A percentile compares a stretch with the other conserved stretches of the same genome.
Evolutionary conservation across 2,888 invertebrate genomes (phyloP).

Genomic region (Choristoneura rosaceana): DNA sequence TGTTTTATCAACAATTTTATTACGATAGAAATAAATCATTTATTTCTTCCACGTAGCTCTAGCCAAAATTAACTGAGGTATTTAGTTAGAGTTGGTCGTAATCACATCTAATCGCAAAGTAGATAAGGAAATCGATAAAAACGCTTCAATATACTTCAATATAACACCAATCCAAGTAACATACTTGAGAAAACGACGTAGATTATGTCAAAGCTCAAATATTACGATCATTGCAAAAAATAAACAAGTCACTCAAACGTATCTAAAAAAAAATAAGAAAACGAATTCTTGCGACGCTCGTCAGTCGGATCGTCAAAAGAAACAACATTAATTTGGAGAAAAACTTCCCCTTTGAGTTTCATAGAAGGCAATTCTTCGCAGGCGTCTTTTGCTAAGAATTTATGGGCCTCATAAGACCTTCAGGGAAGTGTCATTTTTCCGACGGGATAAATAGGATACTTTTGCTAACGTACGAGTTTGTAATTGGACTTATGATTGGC

Average conservation of each 20-base stretch:
- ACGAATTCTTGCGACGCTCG: slow-evolving; percentile 25
- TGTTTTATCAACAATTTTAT: no score
- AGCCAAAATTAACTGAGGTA: no score
- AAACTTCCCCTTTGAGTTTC: slow-evolving; percentile 38
- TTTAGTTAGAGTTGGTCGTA: no score
- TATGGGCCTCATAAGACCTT: slow-evolving; percentile 30
- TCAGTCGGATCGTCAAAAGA: slow-evolving; percentile 28
- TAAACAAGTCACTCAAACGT: slow-evolving; percentile 6
- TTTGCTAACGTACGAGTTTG: neutral
- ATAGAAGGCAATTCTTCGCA: slow-evolving; percentile 38
- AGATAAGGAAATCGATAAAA: no score
- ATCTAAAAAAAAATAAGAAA: slow-evolving; percentile 21
- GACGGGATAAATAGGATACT: slow-evolving; percentile 29
- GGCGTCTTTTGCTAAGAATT: slow-evolving; percentile 28
- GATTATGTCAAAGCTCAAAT: slow-evolving; percentile 13
- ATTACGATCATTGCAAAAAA: slow-evolving; percentile 1
- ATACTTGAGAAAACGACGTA: neutral
- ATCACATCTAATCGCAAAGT: no score
- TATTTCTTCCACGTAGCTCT: no score
- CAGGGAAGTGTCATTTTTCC: slow-evolving; percentile 34
- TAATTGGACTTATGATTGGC: neutral
- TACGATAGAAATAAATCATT: no score
- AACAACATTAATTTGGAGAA: slow-evolving; percentile 37
- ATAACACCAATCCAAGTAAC: neutral
- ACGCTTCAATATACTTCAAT: neutral